Conservation (phyloP, 1,140 invertebrate genomes). For the Drosophila baimaii region DNA sequence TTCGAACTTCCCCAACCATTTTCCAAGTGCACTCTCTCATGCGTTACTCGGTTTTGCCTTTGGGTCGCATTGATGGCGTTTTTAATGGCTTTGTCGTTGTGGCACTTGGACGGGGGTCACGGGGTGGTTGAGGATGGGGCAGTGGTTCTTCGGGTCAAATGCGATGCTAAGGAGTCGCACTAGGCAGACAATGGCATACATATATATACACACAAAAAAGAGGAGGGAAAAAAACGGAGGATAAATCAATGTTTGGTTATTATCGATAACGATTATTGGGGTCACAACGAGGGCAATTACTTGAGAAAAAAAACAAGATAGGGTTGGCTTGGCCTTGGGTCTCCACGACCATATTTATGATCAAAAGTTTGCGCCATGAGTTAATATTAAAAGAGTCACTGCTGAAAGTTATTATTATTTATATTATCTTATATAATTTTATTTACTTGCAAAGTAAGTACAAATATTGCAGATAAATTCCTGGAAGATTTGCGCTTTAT, state of each 20-base stretch:
- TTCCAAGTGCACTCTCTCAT: conserved; percentile 17
- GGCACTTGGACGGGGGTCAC: conserved; percentile 51
- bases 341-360: conserved; percentile 4
- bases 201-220: conserved; percentile 14
- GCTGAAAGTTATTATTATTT: not conserved
- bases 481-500: conserved; percentile 1
- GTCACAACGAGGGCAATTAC: conserved; percentile 54
- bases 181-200: conserved; percentile 37
- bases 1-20: not conserved
- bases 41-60: conserved; percentile 32
- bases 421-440: conserved; percentile 11
- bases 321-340: not conserved
- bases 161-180: conserved; percentile 57
- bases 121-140: conserved; percentile 3
- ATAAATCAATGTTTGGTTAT: conserved; percentile 76
- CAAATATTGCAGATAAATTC: conserved; percentile 4
- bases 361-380: conserved; percentile 13
- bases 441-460: not conserved
- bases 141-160: conserved; percentile 26
- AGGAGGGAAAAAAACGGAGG: conserved; percentile 15
- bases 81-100: conserved; percentile 72
- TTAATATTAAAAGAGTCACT: not conserved
- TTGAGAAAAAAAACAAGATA: conserved; percentile 35
- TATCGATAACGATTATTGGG: conserved; percentile 76
- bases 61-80: conserved; percentile 70